These are phyloP conservation scores for Dissostichus mawsoni DNA, from an alignment of 2,113 vertebrate species.

Conservation along the genomic window DNA sequence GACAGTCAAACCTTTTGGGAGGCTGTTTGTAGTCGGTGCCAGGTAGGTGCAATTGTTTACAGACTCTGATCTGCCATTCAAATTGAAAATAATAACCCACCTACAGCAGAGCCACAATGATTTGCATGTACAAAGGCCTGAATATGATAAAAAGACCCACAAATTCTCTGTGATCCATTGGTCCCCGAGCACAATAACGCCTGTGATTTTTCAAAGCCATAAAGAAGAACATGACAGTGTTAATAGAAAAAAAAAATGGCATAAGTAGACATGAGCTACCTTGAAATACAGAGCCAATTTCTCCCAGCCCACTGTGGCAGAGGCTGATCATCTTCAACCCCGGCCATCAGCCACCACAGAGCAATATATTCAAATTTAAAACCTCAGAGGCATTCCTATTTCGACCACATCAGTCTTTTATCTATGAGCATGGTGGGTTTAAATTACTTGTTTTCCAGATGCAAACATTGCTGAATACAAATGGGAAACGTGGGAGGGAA, in stretches of 20 bases:
- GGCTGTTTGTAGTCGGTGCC: conserved; percentile 39
- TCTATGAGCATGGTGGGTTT: conserved; percentile 37
- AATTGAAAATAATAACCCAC: conserved; percentile 53
- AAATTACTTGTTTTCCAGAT: conserved; percentile 47
- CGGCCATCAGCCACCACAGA: conserved; percentile 32
- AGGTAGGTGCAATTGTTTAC: conserved; percentile 62
- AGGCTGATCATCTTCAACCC: conserved; percentile 50
- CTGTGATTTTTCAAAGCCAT: conserved; percentile 57
- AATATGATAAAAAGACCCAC: conserved; percentile 56
- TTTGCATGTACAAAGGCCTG: conserved; percentile 56
- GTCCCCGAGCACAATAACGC: conserved; percentile 39
- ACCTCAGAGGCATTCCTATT: conserved; percentile 43
- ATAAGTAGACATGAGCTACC: conserved; percentile 45
- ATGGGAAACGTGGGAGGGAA: conserved; percentile 23
- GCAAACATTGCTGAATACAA: conserved; percentile 53
- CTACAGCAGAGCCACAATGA: conserved; percentile 46
- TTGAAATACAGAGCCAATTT: conserved; percentile 60
- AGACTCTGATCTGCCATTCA: conserved; percentile 55
- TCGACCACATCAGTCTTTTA: conserved; percentile 53
- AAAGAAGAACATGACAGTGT: conserved; percentile 46
- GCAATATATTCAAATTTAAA: conserved; percentile 53
- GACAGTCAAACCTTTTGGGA: conserved; percentile 38
- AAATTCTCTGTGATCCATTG: conserved; percentile 59
- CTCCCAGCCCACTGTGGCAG: conserved; percentile 30
- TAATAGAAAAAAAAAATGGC: conserved; percentile 20